phyloP scores from a whole-genome alignment of 30 jellyfish, hydroid and myxozoan species.

The Pseudorhiza aurosa region DNA sequence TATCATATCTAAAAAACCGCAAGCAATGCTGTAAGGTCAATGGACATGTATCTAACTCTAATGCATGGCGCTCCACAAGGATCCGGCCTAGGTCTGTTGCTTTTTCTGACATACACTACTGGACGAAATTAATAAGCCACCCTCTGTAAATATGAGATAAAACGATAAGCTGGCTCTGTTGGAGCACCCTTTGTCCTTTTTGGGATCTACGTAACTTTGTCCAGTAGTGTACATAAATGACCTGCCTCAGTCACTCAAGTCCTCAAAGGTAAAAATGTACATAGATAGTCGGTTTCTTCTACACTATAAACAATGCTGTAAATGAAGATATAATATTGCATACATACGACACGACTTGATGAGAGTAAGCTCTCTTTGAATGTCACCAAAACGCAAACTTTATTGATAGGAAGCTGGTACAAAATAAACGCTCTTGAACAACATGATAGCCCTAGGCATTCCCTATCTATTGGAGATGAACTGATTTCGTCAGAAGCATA shows the following conservation, averaged over 20 bases:
- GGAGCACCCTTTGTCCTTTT: too few species aligned
- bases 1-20: background rate
- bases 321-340: background rate
- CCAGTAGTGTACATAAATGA: background rate
- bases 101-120: too few species aligned
- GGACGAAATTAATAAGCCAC: too few species aligned
- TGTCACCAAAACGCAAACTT: background rate
- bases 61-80: background rate
- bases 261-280: background rate
- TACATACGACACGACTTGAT: background rate
- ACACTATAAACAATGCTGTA: background rate
- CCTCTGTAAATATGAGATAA: too few species aligned
- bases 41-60: background rate
- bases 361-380: background rate
- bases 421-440: background rate
- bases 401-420: constrained; percentile 3
- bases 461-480: background rate
- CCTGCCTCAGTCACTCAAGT: background rate
- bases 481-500: background rate
- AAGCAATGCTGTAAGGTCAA: constrained; percentile 2
- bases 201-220: too few species aligned
- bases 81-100: background rate
- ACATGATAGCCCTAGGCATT: background rate
- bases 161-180: too few species aligned
- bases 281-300: background rate